Base-by-base conservation (phyloP, 2,888 invertebrate genomes). In the Dicranocentrus wangi region DNA sequence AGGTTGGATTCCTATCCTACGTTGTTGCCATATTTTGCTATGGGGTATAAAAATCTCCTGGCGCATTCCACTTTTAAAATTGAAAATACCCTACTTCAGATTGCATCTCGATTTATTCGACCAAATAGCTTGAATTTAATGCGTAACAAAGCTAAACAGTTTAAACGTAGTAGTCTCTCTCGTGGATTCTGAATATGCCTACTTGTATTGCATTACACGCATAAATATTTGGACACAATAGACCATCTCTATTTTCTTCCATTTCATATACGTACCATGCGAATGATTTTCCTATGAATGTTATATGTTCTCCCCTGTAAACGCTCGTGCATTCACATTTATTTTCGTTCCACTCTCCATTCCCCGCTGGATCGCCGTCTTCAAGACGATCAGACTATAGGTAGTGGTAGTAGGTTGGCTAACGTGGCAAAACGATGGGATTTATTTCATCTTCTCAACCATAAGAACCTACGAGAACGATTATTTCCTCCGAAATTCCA, bases 341-440 rank as follows among this genome's bases (percentile, higher is more conserved):
- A 42, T 27, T 27, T 51, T 51, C 51, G 51, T 17, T 51, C 1
- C 51, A 23, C 25, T 55, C 55, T 55, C 42, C 32, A n/a, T n/a
- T n/a, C n/a, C n/a, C n/a, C n/a, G n/a, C n/a, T n/a, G n/a, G n/a
- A n/a, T n/a, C n/a, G n/a, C n/a, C n/a, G n/a, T n/a, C n/a, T n/a
- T n/a, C n/a, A n/a, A n/a, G n/a, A n/a, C n/a, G n/a, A n/a, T 73
- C 73, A 65, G 43, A 39, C 32, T 32, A 3, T 32, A 32, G n/a
- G 32, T 32, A 7, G 10, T 15, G 60, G 55, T 69, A 77, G 69
- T 60, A 69, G 19, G 71, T 58, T 71, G 55, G 55, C 42, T 43
- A 71, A 71, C 72, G 79, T 72, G 79, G 79, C 72, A 80, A 71
- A 79, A 72, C 72, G 79, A 68, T 61, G 61, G 79, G 79, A 80